Conservation (phyloP, 30 jellyfish, hydroid and myxozoan genomes). For the Chrysaora quinquecirrha region DNA sequence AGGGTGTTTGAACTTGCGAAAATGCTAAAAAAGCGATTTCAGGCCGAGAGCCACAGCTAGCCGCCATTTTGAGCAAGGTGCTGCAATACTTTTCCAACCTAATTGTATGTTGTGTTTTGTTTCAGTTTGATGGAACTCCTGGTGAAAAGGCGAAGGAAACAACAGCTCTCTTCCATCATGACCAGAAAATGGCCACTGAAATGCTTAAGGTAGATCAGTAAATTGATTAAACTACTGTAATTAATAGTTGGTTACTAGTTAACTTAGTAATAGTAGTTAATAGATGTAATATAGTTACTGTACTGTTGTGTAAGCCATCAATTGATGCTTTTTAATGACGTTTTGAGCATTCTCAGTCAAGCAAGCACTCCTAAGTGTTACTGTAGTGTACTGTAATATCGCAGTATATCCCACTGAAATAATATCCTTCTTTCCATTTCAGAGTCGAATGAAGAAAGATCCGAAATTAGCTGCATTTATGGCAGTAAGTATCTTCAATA, state of each 20-base stretch:
- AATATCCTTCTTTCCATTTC: conserved; percentile 10
- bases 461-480: conserved; percentile 63
- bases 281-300: too few species aligned
- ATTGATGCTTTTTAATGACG: too few species aligned
- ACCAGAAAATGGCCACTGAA: conserved; percentile 87
- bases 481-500: conserved; percentile 61
- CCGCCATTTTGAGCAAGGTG: too few species aligned
- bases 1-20: too few species aligned
- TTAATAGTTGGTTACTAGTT: neutral
- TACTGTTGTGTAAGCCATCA: too few species aligned
- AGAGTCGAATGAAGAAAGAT: conserved; percentile 76
- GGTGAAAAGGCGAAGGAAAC: conserved; percentile 92
- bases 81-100: too few species aligned
- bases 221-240: neutral
- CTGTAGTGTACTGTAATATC: too few species aligned
- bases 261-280: too few species aligned
- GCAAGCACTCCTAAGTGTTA: too few species aligned
- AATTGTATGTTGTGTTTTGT: neutral
- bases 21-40: too few species aligned
- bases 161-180: conserved; percentile 78
- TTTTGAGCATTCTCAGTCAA: too few species aligned
- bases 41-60: too few species aligned
- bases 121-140: conserved; percentile 92
- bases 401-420: neutral
- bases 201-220: conserved; percentile 67